Base-by-base conservation (phyloP, 2,888 invertebrate genomes). In the Rhingia rostrata region DNA sequence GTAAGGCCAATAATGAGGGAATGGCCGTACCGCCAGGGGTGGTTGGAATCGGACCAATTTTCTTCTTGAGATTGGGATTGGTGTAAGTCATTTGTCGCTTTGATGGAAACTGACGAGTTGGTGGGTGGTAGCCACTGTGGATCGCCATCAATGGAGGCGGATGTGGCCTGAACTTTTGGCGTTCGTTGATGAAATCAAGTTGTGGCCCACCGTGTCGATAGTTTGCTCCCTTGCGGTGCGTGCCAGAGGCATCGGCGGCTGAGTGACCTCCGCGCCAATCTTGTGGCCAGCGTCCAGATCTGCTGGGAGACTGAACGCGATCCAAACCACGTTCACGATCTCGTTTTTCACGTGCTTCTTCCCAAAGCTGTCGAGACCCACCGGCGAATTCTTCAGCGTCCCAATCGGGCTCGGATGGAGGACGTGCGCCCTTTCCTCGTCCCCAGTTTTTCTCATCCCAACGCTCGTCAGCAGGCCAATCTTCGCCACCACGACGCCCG, bases 321-420 rank as follows among this genome's bases (percentile, higher is more conserved):
- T 86, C 85, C 7, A 81, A 22, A 2, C 43, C 80, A 9, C 78
- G 83, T 35, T 86, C 86, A 51, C 79, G 79, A 5, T 86, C 86
- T 0, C 79, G 73, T 43, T 86, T 86, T n/a, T 82, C 82, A 14
- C 69, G 77, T 6, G 73, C 70, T 43, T 86, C 86, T 6, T 82
- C 83, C 83, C 86, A 86, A 32, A 88, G 82, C 14, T 72, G 86
- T 5, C 81, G 70, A 0, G 81, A 70, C 2, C 79, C 86, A 3
- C 87, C 73, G 3, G 88, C 87, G 4, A 88, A 88, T 9, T 91
- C 91, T 58, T 90, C 91, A 1, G 89, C 89, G 86, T 91, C 91
- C 90, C 91, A 91, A 63, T 91, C 90, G 0, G 90, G 90, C 73
- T 91, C 91, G 0, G 91, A 90, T 3, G 89, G 87, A 0, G 91